These are phyloP conservation scores for Eciton burchellii DNA, from an alignment of 1,140 invertebrate genomes.

Conservation along the genomic window DNA sequence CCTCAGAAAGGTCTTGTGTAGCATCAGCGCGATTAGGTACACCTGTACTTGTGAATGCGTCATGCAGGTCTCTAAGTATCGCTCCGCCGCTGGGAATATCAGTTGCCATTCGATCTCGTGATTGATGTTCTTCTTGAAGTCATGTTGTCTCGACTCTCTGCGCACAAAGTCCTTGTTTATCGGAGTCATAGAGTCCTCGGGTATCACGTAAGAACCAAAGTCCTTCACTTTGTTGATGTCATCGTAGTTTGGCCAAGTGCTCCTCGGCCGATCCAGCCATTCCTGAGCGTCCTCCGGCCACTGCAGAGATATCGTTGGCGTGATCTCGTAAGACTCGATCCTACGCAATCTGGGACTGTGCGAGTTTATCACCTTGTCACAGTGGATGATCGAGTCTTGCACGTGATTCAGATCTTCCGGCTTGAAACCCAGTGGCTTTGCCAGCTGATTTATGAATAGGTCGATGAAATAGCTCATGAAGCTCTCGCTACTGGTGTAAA, in stretches of 20 bases:
- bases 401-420: slow-evolving; percentile 83
- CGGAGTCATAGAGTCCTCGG: slow-evolving; percentile 88
- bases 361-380: slow-evolving; percentile 80
- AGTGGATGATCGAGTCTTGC: slow-evolving; percentile 87
- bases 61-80: slow-evolving; percentile 90
- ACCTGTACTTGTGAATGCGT: slow-evolving; percentile 89
- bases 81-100: slow-evolving; percentile 90
- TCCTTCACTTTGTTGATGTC: slow-evolving; percentile 89
- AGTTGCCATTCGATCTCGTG: slow-evolving; percentile 91
- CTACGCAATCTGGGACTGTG: slow-evolving; percentile 73
- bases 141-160: neutral
- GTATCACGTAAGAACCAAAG: slow-evolving; percentile 89
- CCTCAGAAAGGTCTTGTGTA: slow-evolving; percentile 90
- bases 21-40: slow-evolving; percentile 88
- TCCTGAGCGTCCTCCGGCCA: slow-evolving; percentile 89
- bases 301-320: slow-evolving; percentile 88
- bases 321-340: slow-evolving; percentile 86
- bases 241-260: slow-evolving; percentile 88
- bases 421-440: slow-evolving; percentile 85
- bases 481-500: slow-evolving; percentile 87
- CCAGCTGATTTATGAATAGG: slow-evolving; percentile 86
- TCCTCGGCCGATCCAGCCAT: slow-evolving; percentile 87
- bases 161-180: slow-evolving; percentile 80
- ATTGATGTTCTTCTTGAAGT: slow-evolving; percentile 83
- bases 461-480: slow-evolving; percentile 89